Evolutionary conservation across 2,797 vertebrate genomes (phyloP).

Genomic region (Rhynchotus rufescens): DNA sequence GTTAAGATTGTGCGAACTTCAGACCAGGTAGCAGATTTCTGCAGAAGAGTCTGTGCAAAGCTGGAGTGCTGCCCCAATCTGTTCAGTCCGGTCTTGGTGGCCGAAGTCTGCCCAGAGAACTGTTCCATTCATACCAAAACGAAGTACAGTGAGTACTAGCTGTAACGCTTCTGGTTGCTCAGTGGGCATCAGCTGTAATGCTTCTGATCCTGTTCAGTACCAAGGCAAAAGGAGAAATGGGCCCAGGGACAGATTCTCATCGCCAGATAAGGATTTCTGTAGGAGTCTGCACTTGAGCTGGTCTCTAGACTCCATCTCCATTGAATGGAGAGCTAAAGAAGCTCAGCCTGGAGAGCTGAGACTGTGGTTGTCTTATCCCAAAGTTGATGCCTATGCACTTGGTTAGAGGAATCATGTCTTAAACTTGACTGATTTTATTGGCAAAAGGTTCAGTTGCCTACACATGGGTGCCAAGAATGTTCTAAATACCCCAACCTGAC

Average conservation of each 20-base stretch:
- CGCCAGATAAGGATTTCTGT: background rate
- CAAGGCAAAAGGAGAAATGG: background rate
- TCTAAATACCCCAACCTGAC: background rate
- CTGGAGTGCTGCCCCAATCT: conserved; percentile 96
- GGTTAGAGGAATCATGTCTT: background rate
- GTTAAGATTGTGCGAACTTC: conserved; percentile 91
- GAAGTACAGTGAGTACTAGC: conserved; percentile 93
- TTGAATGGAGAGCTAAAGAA: background rate
- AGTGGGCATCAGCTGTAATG: conserved; percentile 84
- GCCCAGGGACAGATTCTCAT: background rate
- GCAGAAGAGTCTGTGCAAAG: conserved; percentile 90
- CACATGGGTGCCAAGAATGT: background rate
- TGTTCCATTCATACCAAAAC: conserved; percentile 96
- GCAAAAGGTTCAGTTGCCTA: background rate
- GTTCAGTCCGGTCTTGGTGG: conserved; percentile 88
- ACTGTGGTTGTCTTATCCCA: background rate
- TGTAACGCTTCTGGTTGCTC: background rate
- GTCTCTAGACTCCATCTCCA: background rate
- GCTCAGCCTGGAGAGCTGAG: background rate
- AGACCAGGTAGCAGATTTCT: conserved; percentile 93
- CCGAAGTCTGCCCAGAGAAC: conserved; percentile 93
- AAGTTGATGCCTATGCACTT: background rate
- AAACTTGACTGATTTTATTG: background rate
- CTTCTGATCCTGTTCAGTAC: background rate
- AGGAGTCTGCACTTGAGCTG: background rate